Evolutionary conservation across 2,797 vertebrate species (phyloP), one percentile per base, ranked within the genome.

Genomic region (Typhlichthys subterraneus): DNA sequence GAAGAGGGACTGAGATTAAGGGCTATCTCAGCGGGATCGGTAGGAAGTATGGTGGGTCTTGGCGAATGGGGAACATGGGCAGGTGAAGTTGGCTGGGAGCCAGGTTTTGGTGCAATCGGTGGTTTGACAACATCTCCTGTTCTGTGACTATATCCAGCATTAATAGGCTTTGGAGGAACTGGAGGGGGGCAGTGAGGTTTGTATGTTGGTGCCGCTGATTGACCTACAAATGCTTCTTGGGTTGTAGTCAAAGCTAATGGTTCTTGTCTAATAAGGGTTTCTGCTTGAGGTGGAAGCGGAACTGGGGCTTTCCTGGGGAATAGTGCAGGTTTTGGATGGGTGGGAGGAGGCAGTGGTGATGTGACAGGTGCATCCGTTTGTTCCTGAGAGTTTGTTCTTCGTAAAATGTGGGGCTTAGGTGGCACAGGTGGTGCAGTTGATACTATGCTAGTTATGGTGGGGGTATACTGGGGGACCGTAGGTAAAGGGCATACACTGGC

Each of bases 111-210:
- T 79, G 96, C 94, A 87, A 97, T 94, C 53, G 96, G 95, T 85
- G 96, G 96, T 85, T 96, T 97, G 70, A 91, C 89, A 78, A 86
- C 67, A 70, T 97, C 95, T 66, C 81, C 75, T 57, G 93, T 74
- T 79, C 93, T 95, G 63, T 95, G 94, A 79, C 87, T 92, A 65
- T 98, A 96, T 47, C 93, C 90, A 73, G 92, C 87, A 76, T 94
- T 93, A 84, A 99, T 94, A 42, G 97, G 98, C 76, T 99, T 99
- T 67, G 97, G 97, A 59, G 97, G 95, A 73, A 99, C 94, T 75
- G 97, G 97, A 76, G 97, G 97, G 38, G 96, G 97, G 59, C 89
- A 83, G 17, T 94, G 82, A 48, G 94, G 80, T 89, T 95, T 98
- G 77, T 92, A 89, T 63, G 84, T 63, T 80, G 92, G 84, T 69